These are phyloP conservation scores for Todiramphus chloris DNA, from an alignment of 2,113 vertebrate genomes.

Conservation along the genomic window DNA sequence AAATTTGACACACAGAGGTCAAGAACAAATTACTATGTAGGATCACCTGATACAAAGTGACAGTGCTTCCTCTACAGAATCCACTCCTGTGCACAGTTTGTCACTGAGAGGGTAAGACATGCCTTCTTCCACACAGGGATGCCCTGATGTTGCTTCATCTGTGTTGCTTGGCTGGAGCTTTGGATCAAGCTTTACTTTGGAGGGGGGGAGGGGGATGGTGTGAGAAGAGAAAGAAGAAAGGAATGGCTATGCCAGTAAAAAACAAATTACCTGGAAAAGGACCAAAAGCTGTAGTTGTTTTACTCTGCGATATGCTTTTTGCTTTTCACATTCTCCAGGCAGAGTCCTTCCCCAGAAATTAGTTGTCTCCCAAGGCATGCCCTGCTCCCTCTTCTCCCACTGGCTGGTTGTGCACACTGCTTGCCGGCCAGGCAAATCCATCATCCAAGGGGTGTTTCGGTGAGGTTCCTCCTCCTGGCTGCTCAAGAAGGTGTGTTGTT, in stretches of 20 bases:
- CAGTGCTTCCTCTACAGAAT: not conserved
- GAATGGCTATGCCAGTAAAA: not conserved
- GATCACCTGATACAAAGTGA: not conserved
- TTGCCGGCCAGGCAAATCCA: not conserved
- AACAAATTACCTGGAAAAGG: not conserved
- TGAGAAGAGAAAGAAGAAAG: not conserved
- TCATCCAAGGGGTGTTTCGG: not conserved
- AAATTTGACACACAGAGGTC: not conserved
- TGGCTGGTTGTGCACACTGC: not conserved
- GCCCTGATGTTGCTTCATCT: not conserved
- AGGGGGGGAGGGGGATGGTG: too few relatives aligned
- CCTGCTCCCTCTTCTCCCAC: not conserved
- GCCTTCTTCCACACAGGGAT: not conserved
- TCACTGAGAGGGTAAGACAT: not conserved
- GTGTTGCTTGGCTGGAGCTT: not conserved
- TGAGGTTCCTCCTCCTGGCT: conserved; percentile 50
- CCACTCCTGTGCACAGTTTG: not conserved
- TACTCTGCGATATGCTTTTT: not conserved
- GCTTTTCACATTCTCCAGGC: not conserved
- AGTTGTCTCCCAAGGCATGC: not conserved
- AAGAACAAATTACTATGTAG: not conserved
- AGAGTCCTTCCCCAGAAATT: not conserved
- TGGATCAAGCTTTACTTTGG: not conserved
- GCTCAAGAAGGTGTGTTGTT: conserved; percentile 70
- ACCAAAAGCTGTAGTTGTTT: not conserved